These are phyloP conservation scores for Odontothrips loti DNA, from an alignment of 2,888 invertebrate genomes.

Conservation along the genomic window DNA sequence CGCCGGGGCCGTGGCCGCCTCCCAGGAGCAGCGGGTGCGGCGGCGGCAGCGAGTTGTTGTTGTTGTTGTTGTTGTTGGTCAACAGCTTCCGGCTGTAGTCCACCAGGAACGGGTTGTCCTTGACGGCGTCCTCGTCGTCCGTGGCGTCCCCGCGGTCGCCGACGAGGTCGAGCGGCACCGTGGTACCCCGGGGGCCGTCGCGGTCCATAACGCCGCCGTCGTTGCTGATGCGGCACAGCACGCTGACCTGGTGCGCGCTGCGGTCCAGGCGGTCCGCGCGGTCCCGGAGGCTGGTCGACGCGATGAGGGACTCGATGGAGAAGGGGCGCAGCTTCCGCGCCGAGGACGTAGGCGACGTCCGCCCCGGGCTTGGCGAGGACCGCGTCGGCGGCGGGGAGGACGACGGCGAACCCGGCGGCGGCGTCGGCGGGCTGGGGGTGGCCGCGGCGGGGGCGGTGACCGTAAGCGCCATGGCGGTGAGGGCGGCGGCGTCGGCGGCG, in stretches of 20 bases:
- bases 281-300: slow-evolving; percentile 7
- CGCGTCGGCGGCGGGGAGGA: not conserved
- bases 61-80: not conserved
- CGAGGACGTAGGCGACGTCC: not conserved
- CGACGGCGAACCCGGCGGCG: not conserved
- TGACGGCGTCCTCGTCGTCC: not conserved
- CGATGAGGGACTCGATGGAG: slow-evolving; percentile 19
- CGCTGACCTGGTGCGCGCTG: slow-evolving; percentile 8
- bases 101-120: not conserved
- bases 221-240: not conserved
- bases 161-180: not conserved
- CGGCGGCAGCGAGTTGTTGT: not conserved
- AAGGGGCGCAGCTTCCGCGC: not conserved
- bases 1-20: not conserved
- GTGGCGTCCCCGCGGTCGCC: not conserved
- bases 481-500: not conserved
- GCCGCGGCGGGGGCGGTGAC: not conserved
- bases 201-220: not conserved
- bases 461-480: slow-evolving; percentile 3
- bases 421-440: not conserved
- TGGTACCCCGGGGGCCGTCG: not conserved
- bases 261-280: not conserved
- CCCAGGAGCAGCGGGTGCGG: slow-evolving; percentile 6
- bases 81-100: slow-evolving; percentile 23
- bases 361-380: not conserved